These are phyloP conservation scores for Cacatua alba DNA, from an alignment of 2,113 vertebrate species.

Conservation along the genomic window DNA sequence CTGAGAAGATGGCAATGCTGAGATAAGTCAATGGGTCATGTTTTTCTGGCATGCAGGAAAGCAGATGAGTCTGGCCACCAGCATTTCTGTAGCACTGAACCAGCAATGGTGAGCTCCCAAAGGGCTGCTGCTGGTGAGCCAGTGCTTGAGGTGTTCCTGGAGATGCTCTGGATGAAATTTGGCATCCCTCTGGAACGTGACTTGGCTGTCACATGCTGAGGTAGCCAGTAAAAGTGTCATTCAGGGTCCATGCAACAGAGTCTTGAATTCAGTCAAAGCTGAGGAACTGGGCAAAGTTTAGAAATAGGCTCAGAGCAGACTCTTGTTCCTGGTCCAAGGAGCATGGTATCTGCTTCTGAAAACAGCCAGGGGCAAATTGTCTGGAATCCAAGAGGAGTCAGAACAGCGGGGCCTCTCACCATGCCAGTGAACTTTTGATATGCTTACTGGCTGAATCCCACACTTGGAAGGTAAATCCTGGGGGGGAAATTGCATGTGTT, in stretches of 20 bases:
- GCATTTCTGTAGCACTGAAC: not conserved
- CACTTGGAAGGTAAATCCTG: slow-evolving; percentile 24
- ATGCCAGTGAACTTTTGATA: slow-evolving; percentile 41
- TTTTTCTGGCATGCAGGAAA: not conserved
- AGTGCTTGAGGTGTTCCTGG: not conserved
- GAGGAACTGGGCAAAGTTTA: not conserved
- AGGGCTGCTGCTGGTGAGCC: not conserved
- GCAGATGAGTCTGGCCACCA: not conserved
- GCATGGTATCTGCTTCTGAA: slow-evolving; percentile 6
- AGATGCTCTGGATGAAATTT: not conserved
- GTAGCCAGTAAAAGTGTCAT: not conserved
- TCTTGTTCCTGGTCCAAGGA: slow-evolving; percentile 3
- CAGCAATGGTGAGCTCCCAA: not conserved
- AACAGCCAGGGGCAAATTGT: slow-evolving; percentile 15
- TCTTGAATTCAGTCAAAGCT: not conserved
- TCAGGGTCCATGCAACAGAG: not conserved
- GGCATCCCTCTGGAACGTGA: not conserved
- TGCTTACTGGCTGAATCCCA: not conserved
- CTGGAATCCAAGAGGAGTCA: not conserved
- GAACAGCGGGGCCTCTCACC: not conserved
- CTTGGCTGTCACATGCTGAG: not conserved
- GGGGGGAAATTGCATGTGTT: slow-evolving; percentile 5
- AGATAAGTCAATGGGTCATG: not conserved
- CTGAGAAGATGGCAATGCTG: not conserved
- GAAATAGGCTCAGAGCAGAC: not conserved